Evolutionary conservation across 2,113 vertebrate genomes (phyloP).

Genomic region (Pleuronectes platessa): DNA sequence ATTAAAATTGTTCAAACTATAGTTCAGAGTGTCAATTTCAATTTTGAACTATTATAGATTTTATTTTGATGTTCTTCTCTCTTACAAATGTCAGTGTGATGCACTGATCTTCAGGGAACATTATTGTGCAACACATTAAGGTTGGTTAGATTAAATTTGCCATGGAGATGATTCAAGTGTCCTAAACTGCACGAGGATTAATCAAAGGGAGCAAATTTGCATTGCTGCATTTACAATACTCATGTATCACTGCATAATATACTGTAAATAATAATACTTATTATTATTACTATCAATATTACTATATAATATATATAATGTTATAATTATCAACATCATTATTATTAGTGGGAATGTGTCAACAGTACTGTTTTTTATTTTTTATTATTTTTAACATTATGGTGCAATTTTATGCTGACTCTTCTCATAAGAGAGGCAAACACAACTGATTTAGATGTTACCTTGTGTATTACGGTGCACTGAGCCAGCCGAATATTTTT

Average conservation of each 20-base stretch:
- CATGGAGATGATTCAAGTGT: conserved; percentile 2
- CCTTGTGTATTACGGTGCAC: not conserved
- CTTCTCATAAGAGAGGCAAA: conserved; percentile 13
- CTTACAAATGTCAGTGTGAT: not conserved
- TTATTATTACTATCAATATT: no score
- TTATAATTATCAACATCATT: not conserved
- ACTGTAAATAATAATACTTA: not conserved
- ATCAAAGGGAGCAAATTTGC: not conserved
- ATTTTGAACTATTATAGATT: not conserved
- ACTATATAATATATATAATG: no score
- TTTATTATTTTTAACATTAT: not conserved
- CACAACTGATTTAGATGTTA: conserved; percentile 6
- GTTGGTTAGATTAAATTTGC: conserved; percentile 18
- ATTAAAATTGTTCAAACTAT: not conserved
- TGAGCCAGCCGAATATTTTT: conserved; percentile 7
- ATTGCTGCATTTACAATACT: not conserved
- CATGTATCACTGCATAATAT: not conserved
- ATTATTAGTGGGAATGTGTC: not conserved
- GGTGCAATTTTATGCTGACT: not conserved
- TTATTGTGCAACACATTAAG: not conserved
- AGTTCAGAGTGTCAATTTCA: no score
- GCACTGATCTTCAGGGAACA: not conserved
- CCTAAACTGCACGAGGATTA: not conserved
- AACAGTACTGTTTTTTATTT: not conserved
- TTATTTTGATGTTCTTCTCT: not conserved